A percentile compares a stretch with the other conserved stretches of the same genome.
Conservation (phyloP, 2,113 vertebrate genomes). For the Haemorhous mexicanus region DNA sequence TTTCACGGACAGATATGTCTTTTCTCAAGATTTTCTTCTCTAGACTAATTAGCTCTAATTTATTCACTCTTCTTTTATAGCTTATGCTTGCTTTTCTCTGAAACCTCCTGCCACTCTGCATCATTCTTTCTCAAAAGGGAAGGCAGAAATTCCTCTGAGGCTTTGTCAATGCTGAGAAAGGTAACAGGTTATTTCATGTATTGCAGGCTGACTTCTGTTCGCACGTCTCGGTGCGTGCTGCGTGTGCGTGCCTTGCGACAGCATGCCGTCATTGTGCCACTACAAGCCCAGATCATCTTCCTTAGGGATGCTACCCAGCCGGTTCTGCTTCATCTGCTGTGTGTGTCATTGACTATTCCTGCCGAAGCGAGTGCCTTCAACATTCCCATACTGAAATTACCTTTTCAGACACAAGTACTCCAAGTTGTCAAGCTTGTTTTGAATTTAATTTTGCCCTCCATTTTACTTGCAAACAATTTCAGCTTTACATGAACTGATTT, state of each 20-base stretch:
- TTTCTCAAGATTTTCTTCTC: background rate
- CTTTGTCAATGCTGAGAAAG: background rate
- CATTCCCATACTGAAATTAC: background rate
- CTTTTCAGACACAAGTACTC: background rate
- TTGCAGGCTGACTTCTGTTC: background rate
- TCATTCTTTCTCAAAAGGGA: background rate
- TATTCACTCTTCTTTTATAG: background rate
- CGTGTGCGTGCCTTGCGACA: accelerated
- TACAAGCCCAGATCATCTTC: background rate
- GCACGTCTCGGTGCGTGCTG: accelerated
- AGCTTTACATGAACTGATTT: background rate
- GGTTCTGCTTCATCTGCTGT: background rate
- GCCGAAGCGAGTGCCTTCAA: background rate
- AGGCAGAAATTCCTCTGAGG: constrained; percentile 24
- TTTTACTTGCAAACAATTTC: background rate
- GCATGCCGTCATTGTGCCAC: background rate
- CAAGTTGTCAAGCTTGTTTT: background rate
- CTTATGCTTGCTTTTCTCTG: background rate
- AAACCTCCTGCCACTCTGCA: background rate
- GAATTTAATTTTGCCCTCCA: background rate
- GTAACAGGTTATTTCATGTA: background rate
- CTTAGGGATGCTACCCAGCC: background rate
- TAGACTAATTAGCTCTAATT: background rate
- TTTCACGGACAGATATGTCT: background rate
- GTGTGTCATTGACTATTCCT: background rate